Evolutionary conservation across 2,888 invertebrate genomes (phyloP).

Genomic region (Odontomyia ornata): DNA sequence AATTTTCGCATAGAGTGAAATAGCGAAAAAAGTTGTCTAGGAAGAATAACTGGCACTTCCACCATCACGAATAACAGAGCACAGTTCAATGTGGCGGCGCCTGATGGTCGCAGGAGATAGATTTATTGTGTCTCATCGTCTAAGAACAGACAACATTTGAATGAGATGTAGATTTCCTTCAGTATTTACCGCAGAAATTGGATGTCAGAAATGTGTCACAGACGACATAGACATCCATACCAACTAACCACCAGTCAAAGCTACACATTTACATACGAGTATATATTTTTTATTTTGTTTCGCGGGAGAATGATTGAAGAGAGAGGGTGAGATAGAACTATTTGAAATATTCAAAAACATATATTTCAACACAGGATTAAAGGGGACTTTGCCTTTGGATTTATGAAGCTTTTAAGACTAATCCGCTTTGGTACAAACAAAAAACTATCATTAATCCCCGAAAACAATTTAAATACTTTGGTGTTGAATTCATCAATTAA

Average conservation of each 20-base stretch:
- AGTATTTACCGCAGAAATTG: not conserved
- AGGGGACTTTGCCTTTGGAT: too few species aligned
- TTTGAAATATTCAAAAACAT: not conserved
- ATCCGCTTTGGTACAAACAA: too few species aligned
- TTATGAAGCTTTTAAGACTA: too few species aligned
- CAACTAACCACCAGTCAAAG: too few species aligned
- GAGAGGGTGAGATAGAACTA: not conserved
- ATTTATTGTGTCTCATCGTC: conserved; percentile 43
- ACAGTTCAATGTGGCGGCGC: conserved; percentile 1
- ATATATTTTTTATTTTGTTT: too few species aligned
- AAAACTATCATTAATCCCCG: too few species aligned
- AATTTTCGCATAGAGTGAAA: conserved; percentile 7
- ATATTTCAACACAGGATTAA: not conserved
- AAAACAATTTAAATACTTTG: too few species aligned
- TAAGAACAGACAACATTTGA: conserved; percentile 15
- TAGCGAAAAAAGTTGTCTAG: conserved; percentile 17
- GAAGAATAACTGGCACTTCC: conserved; percentile 1
- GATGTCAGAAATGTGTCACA: conserved; percentile 31
- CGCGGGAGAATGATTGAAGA: not conserved
- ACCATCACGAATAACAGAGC: not conserved
- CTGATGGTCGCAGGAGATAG: conserved; percentile 36
- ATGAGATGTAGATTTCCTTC: conserved; percentile 15
- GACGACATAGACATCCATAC: not conserved
- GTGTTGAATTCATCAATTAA: too few species aligned
- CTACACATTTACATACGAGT: too few species aligned